Evolutionary conservation across 2,888 invertebrate genomes (phyloP), one percentile per base, ranked within the genome.

Genomic region (Chrysomela aeneicollis): DNA sequence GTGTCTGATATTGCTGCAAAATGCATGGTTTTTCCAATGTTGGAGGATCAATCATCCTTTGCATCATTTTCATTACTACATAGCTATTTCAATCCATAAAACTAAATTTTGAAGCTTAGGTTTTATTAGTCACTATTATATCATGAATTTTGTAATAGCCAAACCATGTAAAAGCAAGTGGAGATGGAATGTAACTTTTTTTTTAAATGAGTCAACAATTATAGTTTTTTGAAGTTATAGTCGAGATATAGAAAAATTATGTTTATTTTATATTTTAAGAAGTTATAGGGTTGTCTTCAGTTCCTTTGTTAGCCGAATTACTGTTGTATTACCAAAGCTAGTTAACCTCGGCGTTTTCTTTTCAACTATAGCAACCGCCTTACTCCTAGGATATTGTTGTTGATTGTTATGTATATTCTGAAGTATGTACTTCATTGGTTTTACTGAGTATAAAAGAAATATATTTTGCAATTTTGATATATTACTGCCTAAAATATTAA

Each of bases 11-110:
- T 55, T 55, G 37, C 54, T 55, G 37, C 54, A n/a, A 18, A 55
- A 37, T 55, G 54, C 54, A 55, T 55, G 35, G 18, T 55, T 55
- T 55, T 55, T 55, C 54, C 54, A 55, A 55, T 55, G 19, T 55
- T 52, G 52, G 52, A 30, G 30, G 52, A 52, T 26, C 52, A 52
- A 52, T 52, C 42, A 42, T 42, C n/a, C 12, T 42, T 49, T 49
- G 19, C 49, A 49, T 49, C 49, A 49, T 49, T 49, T 49, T 19
- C 49, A 49, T 49, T 49, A 49, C 12, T 49, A 49, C 49, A 49
- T 49, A 19, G 49, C 49, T 49, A 49, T 49, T 49, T 49, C 10
- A 49, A 49, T 49, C 49, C 49, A 49, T 49, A 49, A 49, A 18
- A 19, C 19, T 26, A 10, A 3, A 42, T 12, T 42, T 6, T 42